A percentile compares a stretch with the other conserved stretches of the same genome.
Evolutionary conservation across 2,888 invertebrate species (phyloP).

Genomic region (Hirtodrosophila duncani): DNA sequence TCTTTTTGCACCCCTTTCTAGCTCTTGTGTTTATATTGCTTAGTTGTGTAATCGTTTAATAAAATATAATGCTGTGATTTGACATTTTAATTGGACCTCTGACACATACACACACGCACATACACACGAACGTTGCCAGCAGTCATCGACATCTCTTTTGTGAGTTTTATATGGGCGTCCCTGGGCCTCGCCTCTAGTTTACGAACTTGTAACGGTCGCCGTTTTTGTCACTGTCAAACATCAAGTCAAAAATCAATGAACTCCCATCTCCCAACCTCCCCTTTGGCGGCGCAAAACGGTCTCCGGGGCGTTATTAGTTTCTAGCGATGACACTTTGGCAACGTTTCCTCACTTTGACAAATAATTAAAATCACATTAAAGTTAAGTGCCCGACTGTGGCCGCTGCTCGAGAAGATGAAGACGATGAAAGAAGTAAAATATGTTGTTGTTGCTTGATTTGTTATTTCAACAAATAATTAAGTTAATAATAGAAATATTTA

Average conservation of each 20-base stretch:
- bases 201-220: not conserved
- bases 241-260: conserved; percentile 63
- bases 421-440: no score
- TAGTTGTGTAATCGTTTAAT: conserved; percentile 57
- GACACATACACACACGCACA: conserved; percentile 36
- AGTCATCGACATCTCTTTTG: no score
- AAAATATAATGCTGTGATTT: conserved; percentile 66
- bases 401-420: no score
- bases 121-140: not conserved
- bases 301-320: not conserved
- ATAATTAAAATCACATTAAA: conserved; percentile 54
- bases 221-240: conserved; percentile 20
- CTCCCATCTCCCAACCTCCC: conserved; percentile 55
- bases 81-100: conserved; percentile 67
- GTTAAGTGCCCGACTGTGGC: no score
- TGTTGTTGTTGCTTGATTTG: no score
- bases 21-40: conserved; percentile 13
- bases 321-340: no score
- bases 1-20: conserved; percentile 11
- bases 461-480: no score
- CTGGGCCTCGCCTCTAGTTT: not conserved
- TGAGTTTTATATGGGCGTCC: no score
- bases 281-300: conserved; percentile 43
- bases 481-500: no score
- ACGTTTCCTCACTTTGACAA: conserved; percentile 13